A percentile compares a stretch with the other conserved stretches of the same genome.
These are phyloP conservation scores for Podarcis muralis DNA, from an alignment of 2,113 vertebrate species.

Conservation along the genomic window DNA sequence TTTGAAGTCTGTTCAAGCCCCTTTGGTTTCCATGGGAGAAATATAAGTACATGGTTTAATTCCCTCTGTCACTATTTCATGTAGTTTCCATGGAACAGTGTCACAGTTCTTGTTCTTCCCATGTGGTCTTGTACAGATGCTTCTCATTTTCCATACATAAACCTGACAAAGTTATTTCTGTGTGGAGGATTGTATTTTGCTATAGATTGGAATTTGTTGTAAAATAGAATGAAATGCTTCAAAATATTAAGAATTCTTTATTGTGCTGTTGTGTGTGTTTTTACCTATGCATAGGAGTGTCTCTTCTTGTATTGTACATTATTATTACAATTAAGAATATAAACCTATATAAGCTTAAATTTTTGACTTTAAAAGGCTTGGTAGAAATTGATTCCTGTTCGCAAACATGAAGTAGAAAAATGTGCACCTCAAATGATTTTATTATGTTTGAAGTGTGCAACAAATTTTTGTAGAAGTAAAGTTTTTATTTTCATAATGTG, in stretches of 20 bases:
- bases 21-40: neutral
- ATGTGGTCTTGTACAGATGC: neutral
- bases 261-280: neutral
- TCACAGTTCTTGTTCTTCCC: too few species aligned
- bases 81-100: neutral
- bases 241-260: neutral
- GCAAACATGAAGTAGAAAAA: neutral
- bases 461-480: neutral
- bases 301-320: neutral
- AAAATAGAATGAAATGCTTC: neutral
- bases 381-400: neutral
- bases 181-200: neutral
- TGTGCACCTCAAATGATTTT: neutral
- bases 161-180: neutral
- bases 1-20: too few species aligned
- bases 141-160: neutral
- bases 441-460: neutral
- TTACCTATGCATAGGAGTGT: neutral
- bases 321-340: neutral
- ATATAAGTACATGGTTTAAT: too few species aligned
- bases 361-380: neutral
- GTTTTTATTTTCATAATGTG: neutral
- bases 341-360: neutral
- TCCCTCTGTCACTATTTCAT: neutral
- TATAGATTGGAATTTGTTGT: neutral